Percentiles rank a stretch among this genome's conserved stretches.
Evolutionary conservation across 2,797 vertebrate genomes (phyloP).

Genomic region (Rhyacichthys aspro): DNA sequence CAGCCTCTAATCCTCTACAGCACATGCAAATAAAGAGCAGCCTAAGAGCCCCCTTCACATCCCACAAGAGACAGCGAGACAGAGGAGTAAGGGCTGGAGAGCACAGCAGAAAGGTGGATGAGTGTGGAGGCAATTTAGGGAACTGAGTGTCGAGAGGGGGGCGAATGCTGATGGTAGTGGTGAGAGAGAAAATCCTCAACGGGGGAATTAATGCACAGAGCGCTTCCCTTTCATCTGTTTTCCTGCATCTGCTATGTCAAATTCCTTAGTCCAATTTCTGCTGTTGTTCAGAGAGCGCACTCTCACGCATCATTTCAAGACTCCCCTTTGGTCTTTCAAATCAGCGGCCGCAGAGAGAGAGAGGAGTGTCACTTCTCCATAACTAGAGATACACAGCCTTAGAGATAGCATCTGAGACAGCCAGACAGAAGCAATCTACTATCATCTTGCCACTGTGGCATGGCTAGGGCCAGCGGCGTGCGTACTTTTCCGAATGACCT

Average conservation of each 20-base stretch:
- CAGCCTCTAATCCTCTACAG: slow-evolving; percentile 68
- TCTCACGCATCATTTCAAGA: slow-evolving; percentile 61
- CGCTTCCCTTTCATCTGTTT: slow-evolving; percentile 70
- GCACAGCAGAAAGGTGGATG: slow-evolving; percentile 69
- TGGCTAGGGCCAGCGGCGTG: slow-evolving; percentile 20
- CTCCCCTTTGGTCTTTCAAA: slow-evolving; percentile 54
- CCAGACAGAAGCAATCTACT: slow-evolving; percentile 63
- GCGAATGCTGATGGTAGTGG: slow-evolving; percentile 62
- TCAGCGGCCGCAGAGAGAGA: slow-evolving; percentile 27
- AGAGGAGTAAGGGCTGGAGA: slow-evolving; percentile 66
- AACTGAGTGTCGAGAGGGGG: slow-evolving; percentile 66
- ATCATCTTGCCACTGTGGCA: slow-evolving; percentile 53
- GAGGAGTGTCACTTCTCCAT: slow-evolving; percentile 42
- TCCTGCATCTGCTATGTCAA: slow-evolving; percentile 51
- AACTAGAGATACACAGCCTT: slow-evolving; percentile 45
- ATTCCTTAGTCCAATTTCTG: slow-evolving; percentile 63
- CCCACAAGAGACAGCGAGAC: slow-evolving; percentile 65
- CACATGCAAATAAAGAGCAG: slow-evolving; percentile 78
- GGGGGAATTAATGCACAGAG: slow-evolving; percentile 64
- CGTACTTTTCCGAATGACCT: slow-evolving; percentile 44
- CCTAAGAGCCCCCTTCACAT: slow-evolving; percentile 72
- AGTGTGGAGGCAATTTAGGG: slow-evolving; percentile 77
- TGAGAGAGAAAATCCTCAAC: slow-evolving; percentile 63
- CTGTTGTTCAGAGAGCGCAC: slow-evolving; percentile 55
- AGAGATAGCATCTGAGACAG: slow-evolving; percentile 60